Conservation (phyloP, 64 coral and sea anemone genomes). For the Acropora yongei region DNA sequence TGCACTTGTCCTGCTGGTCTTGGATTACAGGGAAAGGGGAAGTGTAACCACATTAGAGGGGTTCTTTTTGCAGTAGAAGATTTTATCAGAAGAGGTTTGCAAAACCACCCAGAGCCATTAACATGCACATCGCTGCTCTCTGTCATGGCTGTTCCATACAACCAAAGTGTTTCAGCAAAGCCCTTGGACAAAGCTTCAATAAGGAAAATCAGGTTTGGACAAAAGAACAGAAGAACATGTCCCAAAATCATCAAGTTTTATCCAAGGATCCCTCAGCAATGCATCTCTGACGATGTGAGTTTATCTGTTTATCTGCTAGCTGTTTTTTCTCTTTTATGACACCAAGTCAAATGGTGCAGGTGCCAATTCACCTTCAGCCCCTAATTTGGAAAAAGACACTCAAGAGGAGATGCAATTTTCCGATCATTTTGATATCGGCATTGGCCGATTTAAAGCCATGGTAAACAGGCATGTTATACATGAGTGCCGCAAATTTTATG, state of each 20-base stretch:
- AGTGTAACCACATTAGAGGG: constrained; percentile 39
- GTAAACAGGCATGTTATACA: too few relatives aligned
- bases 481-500: too few relatives aligned
- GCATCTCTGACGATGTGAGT: constrained; percentile 7
- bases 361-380: too few relatives aligned
- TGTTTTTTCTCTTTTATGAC: constrained; percentile 61
- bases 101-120: background rate
- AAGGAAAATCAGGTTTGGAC: constrained; percentile 17
- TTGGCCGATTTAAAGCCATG: too few relatives aligned
- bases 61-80: background rate
- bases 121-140: background rate
- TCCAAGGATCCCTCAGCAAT: constrained; percentile 42
- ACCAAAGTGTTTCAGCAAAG: constrained; percentile 56
- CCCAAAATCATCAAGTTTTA: constrained; percentile 65
- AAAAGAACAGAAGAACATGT: constrained; percentile 42
- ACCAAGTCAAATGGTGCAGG: background rate
- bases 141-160: background rate
- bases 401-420: too few relatives aligned
- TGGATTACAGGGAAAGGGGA: constrained; percentile 40
- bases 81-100: constrained; percentile 10
- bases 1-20: constrained; percentile 54
- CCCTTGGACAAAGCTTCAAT: background rate
- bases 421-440: too few relatives aligned
- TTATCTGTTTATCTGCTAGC: constrained; percentile 56
- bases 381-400: too few relatives aligned